Evolutionary conservation across 1,140 invertebrate genomes (phyloP).

Genomic region (Lethocerus indicus): DNA sequence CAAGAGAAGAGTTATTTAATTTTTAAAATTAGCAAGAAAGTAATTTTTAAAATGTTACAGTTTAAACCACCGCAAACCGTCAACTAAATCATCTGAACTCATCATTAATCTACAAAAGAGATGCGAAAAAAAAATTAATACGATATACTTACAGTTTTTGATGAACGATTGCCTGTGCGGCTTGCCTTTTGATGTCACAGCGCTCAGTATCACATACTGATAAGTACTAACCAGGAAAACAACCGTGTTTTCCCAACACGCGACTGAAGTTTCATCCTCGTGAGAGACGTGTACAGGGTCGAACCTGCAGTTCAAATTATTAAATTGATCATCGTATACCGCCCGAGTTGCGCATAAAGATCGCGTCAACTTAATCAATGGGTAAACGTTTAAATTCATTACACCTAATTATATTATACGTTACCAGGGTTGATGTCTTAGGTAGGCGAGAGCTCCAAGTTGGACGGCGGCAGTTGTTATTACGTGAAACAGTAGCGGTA

Average conservation of each 20-base stretch:
- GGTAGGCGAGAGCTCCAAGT: constrained; percentile 26
- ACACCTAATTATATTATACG: not conserved
- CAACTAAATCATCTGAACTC: no score
- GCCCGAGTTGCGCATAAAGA: not conserved
- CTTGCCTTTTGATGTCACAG: constrained; percentile 70
- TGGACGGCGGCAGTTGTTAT: constrained; percentile 28
- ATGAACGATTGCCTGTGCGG: constrained; percentile 55
- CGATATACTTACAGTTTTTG: constrained; percentile 32
- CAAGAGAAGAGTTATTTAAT: no score
- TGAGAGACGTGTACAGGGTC: constrained; percentile 10
- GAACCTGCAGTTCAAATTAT: constrained; percentile 15
- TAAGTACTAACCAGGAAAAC: constrained; percentile 70
- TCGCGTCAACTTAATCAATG: constrained; percentile 9
- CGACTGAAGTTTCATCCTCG: constrained; percentile 35
- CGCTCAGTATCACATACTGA: constrained; percentile 80
- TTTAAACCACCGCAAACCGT: no score
- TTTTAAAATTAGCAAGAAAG: no score
- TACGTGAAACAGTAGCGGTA: constrained; percentile 39
- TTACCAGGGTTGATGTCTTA: constrained; percentile 31
- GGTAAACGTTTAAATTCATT: not conserved
- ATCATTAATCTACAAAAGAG: no score
- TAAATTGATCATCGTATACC: no score
- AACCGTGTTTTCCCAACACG: constrained; percentile 56
- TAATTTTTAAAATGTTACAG: no score
- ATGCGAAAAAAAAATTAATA: no score